A percentile compares a stretch with the other conserved stretches of the same genome.
Conservation (phyloP, 1,140 invertebrate species). For the Cydia splendana region DNA sequence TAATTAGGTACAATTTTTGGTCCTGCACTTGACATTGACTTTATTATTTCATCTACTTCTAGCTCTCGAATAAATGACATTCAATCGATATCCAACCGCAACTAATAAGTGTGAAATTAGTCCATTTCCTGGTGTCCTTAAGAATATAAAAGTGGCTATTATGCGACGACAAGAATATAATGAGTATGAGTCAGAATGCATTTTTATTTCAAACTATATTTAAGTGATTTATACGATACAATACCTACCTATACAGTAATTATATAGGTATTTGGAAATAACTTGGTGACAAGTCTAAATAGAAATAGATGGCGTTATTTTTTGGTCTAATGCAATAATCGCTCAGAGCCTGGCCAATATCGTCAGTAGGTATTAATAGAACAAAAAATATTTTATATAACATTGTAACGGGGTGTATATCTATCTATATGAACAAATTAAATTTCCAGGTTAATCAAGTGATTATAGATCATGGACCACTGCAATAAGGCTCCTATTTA, state of each 20-base stretch:
- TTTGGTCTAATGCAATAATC: background rate
- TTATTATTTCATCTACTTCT: background rate
- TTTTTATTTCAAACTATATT: background rate
- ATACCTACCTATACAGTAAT: too few species aligned
- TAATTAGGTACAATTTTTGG: too few species aligned
- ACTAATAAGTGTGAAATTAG: background rate
- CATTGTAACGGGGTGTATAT: too few species aligned
- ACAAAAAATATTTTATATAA: too few species aligned
- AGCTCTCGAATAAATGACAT: background rate
- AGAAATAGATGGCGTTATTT: background rate
- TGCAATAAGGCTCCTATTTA: too few species aligned
- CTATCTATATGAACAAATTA: too few species aligned
- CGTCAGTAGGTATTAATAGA: too few species aligned
- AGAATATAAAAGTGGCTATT: background rate
- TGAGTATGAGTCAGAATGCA: background rate
- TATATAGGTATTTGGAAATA: background rate
- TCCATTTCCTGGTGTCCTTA: background rate
- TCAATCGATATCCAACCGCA: background rate
- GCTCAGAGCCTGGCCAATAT: too few species aligned
- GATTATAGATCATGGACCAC: too few species aligned
- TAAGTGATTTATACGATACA: too few species aligned
- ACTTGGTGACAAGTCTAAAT: background rate
- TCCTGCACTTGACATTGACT: background rate
- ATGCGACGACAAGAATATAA: background rate
- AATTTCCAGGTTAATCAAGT: too few species aligned